Percentiles rank a stretch among this genome's conserved stretches.
phyloP scores from a whole-genome alignment of 2,888 invertebrate species.

The Cepaea hortensis region DNA sequence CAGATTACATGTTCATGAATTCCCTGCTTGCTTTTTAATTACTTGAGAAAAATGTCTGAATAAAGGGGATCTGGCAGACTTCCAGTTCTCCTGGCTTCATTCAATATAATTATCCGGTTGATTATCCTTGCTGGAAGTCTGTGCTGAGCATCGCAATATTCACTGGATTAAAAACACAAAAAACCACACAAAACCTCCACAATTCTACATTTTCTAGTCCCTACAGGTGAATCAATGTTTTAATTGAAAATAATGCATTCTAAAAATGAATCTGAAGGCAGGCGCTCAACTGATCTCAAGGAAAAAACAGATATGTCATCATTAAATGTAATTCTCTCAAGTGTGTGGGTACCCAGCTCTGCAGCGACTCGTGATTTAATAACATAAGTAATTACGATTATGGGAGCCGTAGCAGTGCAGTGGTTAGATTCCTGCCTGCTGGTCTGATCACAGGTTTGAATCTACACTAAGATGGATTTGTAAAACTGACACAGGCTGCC shows the following conservation, averaged over 20 bases:
- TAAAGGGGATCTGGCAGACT: neutral
- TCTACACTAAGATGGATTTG: no score
- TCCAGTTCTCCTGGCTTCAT: neutral
- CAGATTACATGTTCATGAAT: no score
- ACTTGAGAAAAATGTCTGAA: neutral
- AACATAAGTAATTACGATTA: no score
- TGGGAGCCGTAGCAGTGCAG: no score
- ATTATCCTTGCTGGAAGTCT: neutral
- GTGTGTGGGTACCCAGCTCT: no score
- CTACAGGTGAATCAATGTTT: neutral
- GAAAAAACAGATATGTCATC: neutral
- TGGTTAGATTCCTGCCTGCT: no score
- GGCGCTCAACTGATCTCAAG: neutral
- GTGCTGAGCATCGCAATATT: neutral
- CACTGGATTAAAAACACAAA: neutral
- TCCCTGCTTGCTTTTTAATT: no score
- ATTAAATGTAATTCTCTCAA: no score
- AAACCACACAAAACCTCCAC: neutral
- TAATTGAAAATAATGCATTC: conserved; percentile 4
- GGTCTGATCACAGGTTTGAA: no score
- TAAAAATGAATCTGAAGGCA: neutral
- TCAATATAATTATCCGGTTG: neutral
- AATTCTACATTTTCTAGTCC: neutral
- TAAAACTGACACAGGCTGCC: no score
- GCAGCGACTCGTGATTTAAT: no score